Evolutionary conservation across 2,888 invertebrate genomes (phyloP).

Genomic region (Napeogenes sylphis): DNA sequence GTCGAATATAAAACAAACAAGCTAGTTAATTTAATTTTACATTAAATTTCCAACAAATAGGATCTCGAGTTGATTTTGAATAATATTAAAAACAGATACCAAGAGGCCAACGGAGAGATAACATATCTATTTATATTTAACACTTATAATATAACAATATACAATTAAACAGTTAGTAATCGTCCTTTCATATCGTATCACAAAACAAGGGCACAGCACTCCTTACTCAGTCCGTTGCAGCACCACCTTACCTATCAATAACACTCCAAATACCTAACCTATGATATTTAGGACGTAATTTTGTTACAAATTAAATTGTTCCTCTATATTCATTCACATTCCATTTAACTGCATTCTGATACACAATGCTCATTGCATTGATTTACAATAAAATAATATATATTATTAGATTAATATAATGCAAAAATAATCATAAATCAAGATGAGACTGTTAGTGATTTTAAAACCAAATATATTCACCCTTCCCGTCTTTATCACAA

Average conservation of each 20-base stretch:
- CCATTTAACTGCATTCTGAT: slow-evolving; percentile 39
- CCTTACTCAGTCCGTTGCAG: slow-evolving; percentile 38
- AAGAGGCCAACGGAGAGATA: slow-evolving; percentile 57
- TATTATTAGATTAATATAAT: slow-evolving; percentile 15
- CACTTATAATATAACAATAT: slow-evolving; percentile 67
- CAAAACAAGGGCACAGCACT: slow-evolving; percentile 63
- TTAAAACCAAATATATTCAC: slow-evolving; percentile 33
- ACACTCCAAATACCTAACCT: slow-evolving; percentile 30
- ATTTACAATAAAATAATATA: slow-evolving; percentile 11
- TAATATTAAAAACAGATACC: slow-evolving; percentile 73
- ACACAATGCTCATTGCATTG: slow-evolving; percentile 29
- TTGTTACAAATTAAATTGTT: slow-evolving; percentile 46
- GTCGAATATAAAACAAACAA: slow-evolving; percentile 39
- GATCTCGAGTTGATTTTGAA: slow-evolving; percentile 53
- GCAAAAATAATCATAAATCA: slow-evolving; percentile 10
- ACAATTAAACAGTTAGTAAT: slow-evolving; percentile 38
- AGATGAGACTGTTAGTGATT: background rate
- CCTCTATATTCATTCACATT: slow-evolving; percentile 37
- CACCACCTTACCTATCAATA: slow-evolving; percentile 33
- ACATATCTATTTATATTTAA: slow-evolving; percentile 65
- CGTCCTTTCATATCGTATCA: slow-evolving; percentile 56
- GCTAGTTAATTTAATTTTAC: slow-evolving; percentile 19
- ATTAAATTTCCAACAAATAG: slow-evolving; percentile 23
- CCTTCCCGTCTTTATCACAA: slow-evolving; percentile 41
- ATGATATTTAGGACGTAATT: slow-evolving; percentile 38